Conservation (phyloP, 2,888 invertebrate genomes). For the Ophion slaviceki region DNA sequence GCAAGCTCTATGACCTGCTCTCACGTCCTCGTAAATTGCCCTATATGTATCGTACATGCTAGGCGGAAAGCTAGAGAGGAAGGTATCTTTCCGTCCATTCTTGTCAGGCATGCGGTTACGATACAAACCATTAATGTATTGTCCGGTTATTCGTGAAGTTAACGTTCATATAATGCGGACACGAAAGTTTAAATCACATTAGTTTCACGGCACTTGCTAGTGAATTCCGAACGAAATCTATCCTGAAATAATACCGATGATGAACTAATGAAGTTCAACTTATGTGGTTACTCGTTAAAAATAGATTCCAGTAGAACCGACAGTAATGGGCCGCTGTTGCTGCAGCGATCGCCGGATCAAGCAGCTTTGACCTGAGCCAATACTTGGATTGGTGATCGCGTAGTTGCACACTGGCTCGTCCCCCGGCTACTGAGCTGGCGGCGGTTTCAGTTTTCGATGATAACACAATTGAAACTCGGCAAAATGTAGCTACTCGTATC, state of each 20-base stretch:
- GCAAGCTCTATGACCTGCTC: conserved; percentile 47
- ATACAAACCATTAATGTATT: conserved; percentile 23
- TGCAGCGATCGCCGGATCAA: no score
- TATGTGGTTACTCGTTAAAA: not conserved
- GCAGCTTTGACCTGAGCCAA: no score
- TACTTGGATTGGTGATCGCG: no score
- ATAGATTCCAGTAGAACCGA: no score
- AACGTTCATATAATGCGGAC: not conserved
- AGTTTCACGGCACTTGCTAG: not conserved
- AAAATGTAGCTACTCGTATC: no score
- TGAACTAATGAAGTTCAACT: not conserved
- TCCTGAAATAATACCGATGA: not conserved
- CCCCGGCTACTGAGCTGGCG: no score
- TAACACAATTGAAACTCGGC: no score
- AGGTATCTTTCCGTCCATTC: conserved; percentile 33
- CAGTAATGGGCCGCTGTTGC: no score
- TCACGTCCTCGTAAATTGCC: conserved; percentile 53
- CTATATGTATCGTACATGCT: conserved; percentile 2
- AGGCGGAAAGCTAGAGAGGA: not conserved
- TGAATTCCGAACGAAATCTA: not conserved
- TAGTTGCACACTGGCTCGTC: no score
- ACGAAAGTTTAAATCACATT: conserved; percentile 5
- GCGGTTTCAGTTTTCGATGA: no score
- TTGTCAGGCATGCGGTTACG: conserved; percentile 29
- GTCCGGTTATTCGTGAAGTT: conserved; percentile 1